These are phyloP conservation scores for Achlya flavicornis DNA, from an alignment of 2,888 invertebrate genomes.

Conservation along the genomic window DNA sequence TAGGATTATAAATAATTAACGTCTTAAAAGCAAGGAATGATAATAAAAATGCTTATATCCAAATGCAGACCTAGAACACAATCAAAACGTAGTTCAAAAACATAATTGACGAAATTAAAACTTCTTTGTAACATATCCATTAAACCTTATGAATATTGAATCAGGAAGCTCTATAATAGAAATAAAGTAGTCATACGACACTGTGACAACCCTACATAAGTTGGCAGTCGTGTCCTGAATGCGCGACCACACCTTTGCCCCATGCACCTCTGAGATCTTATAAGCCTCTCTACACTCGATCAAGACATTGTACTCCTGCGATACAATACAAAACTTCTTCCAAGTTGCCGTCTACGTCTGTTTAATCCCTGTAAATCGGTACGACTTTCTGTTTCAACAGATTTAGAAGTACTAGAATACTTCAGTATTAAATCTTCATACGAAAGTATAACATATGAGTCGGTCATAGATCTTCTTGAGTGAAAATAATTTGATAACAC, in stretches of 20 bases:
- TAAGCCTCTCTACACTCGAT: slow-evolving; percentile 34
- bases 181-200: slow-evolving; percentile 20
- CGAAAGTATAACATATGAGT: neutral
- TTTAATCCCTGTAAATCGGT: slow-evolving; percentile 21
- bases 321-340: slow-evolving; percentile 29
- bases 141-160: no score
- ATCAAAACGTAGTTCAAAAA: no score
- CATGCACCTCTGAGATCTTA: slow-evolving; percentile 34
- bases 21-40: no score
- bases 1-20: no score
- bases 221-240: slow-evolving; percentile 34
- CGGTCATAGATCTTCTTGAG: no score
- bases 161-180: neutral
- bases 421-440: neutral
- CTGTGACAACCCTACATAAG: slow-evolving; percentile 31
- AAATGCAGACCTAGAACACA: no score
- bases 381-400: slow-evolving; percentile 3
- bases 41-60: no score
- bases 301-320: slow-evolving; percentile 37
- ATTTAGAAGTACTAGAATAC: neutral
- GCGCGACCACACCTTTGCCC: slow-evolving; percentile 38
- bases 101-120: no score
- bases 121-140: no score
- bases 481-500: no score
- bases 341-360: slow-evolving; percentile 24